phyloP scores from a whole-genome alignment of 2,888 invertebrate genomes.

The Epinotia bilunana region DNA sequence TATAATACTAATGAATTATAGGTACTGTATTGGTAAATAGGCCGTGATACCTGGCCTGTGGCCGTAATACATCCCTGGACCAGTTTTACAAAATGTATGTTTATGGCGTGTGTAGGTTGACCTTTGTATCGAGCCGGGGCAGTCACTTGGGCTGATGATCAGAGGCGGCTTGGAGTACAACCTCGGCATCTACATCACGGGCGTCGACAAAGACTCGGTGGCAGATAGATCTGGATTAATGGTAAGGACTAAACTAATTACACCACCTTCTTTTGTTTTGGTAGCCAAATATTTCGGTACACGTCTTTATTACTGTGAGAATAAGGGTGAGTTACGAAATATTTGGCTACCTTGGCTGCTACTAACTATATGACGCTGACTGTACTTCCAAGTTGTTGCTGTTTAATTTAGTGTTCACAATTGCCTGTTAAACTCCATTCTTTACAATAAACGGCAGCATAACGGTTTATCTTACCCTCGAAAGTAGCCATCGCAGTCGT shows the following conservation, averaged over 20 bases:
- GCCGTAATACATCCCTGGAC: neutral
- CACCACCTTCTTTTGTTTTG: neutral
- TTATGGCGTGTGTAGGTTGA: constrained; percentile 86
- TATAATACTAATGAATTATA: constrained; percentile 13
- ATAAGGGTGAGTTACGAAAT: no score
- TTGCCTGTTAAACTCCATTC: constrained; percentile 5
- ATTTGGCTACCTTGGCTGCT: no score
- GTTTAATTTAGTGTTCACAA: neutral
- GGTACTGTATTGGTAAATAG: no score
- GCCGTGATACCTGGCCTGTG: neutral
- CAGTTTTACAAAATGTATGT: neutral
- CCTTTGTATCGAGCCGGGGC: constrained; percentile 94
- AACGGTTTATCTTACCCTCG: constrained; percentile 22
- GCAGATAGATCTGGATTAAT: constrained; percentile 95
- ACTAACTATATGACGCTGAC: no score
- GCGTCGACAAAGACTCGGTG: constrained; percentile 96
- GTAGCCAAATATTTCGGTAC: no score
- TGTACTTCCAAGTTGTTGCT: neutral
- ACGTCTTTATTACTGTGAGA: no score
- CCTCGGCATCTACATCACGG: constrained; percentile 97
- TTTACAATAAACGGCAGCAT: constrained; percentile 18
- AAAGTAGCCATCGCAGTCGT: constrained; percentile 20
- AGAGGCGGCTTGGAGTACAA: constrained; percentile 97
- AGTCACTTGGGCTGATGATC: constrained; percentile 97
- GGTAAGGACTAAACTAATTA: constrained; percentile 77